Base-by-base conservation (phyloP, 23 tunicate species). In the Trididemnum clinides region DNA sequence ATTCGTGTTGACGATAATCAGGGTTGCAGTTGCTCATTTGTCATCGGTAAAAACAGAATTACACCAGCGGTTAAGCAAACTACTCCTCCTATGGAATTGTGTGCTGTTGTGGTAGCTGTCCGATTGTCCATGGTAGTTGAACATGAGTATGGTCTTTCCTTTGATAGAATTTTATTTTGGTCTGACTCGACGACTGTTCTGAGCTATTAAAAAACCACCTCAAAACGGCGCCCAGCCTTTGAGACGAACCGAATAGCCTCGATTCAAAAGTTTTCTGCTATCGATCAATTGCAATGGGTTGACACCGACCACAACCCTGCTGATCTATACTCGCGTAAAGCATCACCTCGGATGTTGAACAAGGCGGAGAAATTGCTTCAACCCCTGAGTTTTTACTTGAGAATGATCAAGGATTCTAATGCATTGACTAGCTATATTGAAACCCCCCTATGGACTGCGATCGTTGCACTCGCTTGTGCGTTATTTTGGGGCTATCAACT, bases 161-260 rank as follows among this genome's bases (percentile, higher is more conserved):
- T 62, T 18, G 19, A 36, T 26, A 26, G 35, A 25, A 6, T 19
- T 12, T 3, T n/a, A 29, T 81, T 33, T 27, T 83, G 87, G 87
- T 25, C 79, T 2, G 87, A 85, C 54, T 74, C 83, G 3, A 85
- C 83, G 19, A 23, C 83, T 2, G 83, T 85, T 22, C 50, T 85
- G 34, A 57, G 39, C 2, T 85, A 75, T 32, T 1, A 75, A 3
- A 2, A 21, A 4, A 85, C 75, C 34, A 75, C 72, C 4, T 26
- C 63, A 6, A 85, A 57, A 21, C 31, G 88, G 5, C 78, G 37
- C 22, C 72, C 35, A 1, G 50, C 64, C 2, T 85, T 74, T 57
- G 82, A 76, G 12, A 81, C 88, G 6, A 75, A 85, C 57, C 64
- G 87, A 71, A 28, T 84, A 6, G 64, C 81, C 28, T 25, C 33